Base-by-base conservation (phyloP, 2,113 vertebrate genomes). In the Silurus meridionalis region DNA sequence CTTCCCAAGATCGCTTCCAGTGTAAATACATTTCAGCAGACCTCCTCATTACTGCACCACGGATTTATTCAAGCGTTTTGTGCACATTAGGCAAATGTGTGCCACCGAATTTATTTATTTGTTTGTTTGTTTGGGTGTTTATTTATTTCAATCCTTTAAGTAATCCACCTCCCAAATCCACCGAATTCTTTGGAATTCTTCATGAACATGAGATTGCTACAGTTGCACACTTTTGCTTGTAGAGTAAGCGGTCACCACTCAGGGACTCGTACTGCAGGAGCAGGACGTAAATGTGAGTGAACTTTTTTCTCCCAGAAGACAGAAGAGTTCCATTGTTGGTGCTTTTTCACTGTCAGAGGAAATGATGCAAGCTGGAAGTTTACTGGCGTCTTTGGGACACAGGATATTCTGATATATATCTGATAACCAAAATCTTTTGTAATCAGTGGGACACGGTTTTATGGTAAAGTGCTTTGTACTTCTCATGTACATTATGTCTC, bases 11-110 rank as follows among this genome's bases (percentile, higher is more conserved):
- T 74, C 1, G 3, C 37, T 72, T 19, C 69, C 69, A 48, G 28
- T 72, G 17, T 48, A 74, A 74, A 50, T 74, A 74, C 23, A 19
- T 8, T 71, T 71, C 69, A 74, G 46, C 71, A 74, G 71, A 74
- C 7, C 71, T 8, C 69, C 15, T 17, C 48, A 46, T 50, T 74
- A 50, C 21, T 74, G 46, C 46, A 74, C 37, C 8, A 7, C 71
- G 1, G 37, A 50, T 74, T 74, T 21, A 74, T 74, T 50, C 6
- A 8, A 72, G 17, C 8, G 1, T 72, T 72, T 19, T 4, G 37
- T 48, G 37, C 7, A 72, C 69, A 72, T 72, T 48, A 21, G 69
- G 15, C 69, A 72, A 4, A 7, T 17, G 2, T 71, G 67, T 17
- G 28, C 14, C 28, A 7, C 8, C 28, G 13, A 14, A 8, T 46